These are phyloP conservation scores for Sisor rabdophorus DNA, from an alignment of 2,113 vertebrate species.

Conservation along the genomic window DNA sequence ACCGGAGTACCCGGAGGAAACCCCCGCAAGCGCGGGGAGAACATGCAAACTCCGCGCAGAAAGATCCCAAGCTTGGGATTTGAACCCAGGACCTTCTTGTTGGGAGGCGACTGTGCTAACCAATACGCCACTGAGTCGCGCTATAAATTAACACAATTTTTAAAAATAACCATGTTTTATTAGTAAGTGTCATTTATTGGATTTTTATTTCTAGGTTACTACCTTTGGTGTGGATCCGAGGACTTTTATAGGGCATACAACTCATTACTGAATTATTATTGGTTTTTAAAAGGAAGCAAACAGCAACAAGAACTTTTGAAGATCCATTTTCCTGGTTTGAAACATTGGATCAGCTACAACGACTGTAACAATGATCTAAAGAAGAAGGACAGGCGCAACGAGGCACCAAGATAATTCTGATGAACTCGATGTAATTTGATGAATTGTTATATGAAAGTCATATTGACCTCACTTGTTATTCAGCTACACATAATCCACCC, in stretches of 20 bases:
- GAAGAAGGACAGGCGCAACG: slow-evolving; percentile 3
- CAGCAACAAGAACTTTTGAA: slow-evolving; percentile 6
- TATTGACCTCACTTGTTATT: slow-evolving; percentile 45
- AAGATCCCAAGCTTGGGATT: too few relatives aligned
- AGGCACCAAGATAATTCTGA: not conserved
- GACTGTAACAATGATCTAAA: not conserved
- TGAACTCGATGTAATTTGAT: slow-evolving; percentile 10
- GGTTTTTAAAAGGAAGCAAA: slow-evolving; percentile 18
- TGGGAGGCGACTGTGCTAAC: too few relatives aligned
- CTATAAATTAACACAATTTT: too few relatives aligned
- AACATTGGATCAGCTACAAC: slow-evolving; percentile 9
- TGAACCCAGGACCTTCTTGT: too few relatives aligned
- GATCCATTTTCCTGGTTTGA: not conserved
- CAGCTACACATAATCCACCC: slow-evolving; percentile 24
- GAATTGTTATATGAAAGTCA: slow-evolving; percentile 54
- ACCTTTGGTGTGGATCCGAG: slow-evolving; percentile 18
- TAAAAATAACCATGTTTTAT: too few relatives aligned
- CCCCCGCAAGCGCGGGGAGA: too few relatives aligned
- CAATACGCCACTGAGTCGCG: too few relatives aligned
- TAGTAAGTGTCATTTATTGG: too few relatives aligned
- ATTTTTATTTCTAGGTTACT: slow-evolving; percentile 22
- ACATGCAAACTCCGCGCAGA: too few relatives aligned
- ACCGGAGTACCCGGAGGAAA: too few relatives aligned
- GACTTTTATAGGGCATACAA: slow-evolving; percentile 12
- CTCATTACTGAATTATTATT: slow-evolving; percentile 12